Evolutionary conservation across 2,888 invertebrate species (phyloP), one percentile per base, ranked within the genome.

Genomic region (Pyrgus malvae): DNA sequence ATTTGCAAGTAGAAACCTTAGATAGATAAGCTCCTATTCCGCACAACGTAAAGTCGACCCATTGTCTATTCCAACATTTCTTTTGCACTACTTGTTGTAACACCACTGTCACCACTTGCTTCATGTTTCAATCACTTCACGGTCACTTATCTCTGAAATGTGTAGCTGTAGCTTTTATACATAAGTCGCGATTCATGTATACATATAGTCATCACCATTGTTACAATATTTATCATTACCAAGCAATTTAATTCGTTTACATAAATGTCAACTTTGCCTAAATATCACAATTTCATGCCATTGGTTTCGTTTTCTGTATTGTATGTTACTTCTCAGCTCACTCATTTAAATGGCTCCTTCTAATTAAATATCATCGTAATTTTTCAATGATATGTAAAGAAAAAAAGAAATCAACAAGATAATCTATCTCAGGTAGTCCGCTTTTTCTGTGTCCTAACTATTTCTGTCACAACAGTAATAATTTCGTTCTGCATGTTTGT

Each of bases 31-130:
- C 21, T 63, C 81, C 80, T 72, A 62, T 64, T 71, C 76, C 74
- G 68, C 76, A 76, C 82, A 84, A 71, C 84, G 75, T 75, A 67
- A 88, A 88, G 89, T 88, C 88, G 72, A 88, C 89, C 89, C 89
- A 88, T 88, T 86, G 86, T 81, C 80, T 72, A 60, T 68, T 78
- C 71, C 67, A 67, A 65, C 66, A 60, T 64, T 68, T 72, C 67
- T 44, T 23, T 70, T 69, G 71, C 72, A 69, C 60, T 48, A 48
- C 59, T 57, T 61, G 57, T 66, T 64, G 66, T 60, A 59, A 70
- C 63, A 64, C 63, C 63, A 64, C n/a, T n/a, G n/a, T n/a, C n/a
- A n/a, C 59, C 57, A 63, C 62, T 68, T 60, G 56, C 50, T 65
- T 62, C 58, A 67, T 67, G 62, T 68, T 60, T 40, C 46, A 40